phyloP scores from a whole-genome alignment of 2,888 invertebrate species.

The Ernsta delagoae region DNA sequence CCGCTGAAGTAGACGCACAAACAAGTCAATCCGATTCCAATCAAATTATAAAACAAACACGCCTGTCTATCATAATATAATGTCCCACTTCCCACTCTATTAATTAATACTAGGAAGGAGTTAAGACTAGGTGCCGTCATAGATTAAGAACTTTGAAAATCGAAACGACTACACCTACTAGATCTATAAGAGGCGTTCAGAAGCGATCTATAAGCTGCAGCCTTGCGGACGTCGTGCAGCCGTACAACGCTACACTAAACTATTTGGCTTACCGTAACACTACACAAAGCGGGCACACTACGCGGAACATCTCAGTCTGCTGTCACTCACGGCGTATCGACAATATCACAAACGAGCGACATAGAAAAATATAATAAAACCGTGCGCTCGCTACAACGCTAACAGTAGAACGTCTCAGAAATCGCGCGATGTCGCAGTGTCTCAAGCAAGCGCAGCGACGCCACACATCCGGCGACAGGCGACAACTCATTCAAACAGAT shows the following conservation, averaged over 20 bases:
- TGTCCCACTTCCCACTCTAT: conserved; percentile 41
- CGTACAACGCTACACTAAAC: conserved; percentile 61
- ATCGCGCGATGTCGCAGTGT: neutral
- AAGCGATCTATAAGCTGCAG: conserved; percentile 66
- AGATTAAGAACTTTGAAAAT: conserved; percentile 55
- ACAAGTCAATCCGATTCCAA: conserved; percentile 38
- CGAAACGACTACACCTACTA: conserved; percentile 53
- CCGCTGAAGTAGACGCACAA: conserved; percentile 32
- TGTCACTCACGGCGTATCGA: conserved; percentile 36
- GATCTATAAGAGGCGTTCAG: conserved; percentile 50
- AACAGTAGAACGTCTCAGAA: neutral
- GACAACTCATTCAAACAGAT: conserved; percentile 7
- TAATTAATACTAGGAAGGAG: conserved; percentile 57
- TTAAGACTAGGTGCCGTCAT: conserved; percentile 48
- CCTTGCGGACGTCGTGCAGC: conserved; percentile 59
- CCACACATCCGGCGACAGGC: neutral
- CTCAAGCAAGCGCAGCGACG: neutral
- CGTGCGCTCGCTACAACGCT: conserved; percentile 25
- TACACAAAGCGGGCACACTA: conserved; percentile 61
- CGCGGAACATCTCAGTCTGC: conserved; percentile 39
- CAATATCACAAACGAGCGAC: conserved; percentile 45
- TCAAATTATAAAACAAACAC: conserved; percentile 36
- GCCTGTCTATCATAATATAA: conserved; percentile 17
- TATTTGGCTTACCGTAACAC: conserved; percentile 65
- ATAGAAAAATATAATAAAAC: conserved; percentile 45